These are phyloP conservation scores for Brachionus plicatilis DNA, from an alignment of 1,140 invertebrate species.

Conservation along the genomic window DNA sequence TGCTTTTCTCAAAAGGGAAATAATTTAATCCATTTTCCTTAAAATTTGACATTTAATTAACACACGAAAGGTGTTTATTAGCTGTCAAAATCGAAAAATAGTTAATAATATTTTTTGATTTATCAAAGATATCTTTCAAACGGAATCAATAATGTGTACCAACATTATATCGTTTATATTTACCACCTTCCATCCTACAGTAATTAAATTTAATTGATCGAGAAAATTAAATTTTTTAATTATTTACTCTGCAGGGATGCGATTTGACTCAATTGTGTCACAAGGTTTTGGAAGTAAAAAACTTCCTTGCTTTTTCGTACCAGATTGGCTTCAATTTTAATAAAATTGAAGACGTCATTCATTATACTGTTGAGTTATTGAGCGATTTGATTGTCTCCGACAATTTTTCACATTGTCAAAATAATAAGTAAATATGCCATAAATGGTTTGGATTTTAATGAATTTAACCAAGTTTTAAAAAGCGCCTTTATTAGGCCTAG, in stretches of 20 bases:
- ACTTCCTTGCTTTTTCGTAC: not conserved
- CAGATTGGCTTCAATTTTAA: conserved; percentile 22
- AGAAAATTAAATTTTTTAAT: not conserved
- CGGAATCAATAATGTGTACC: not conserved
- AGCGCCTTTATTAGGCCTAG: not conserved
- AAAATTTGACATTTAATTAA: not conserved
- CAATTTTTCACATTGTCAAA: not conserved
- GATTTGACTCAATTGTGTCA: not conserved
- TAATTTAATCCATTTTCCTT: not conserved
- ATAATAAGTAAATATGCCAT: not conserved
- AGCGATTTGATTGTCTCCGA: not conserved
- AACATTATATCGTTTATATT: conserved; percentile 8
- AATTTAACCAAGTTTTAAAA: not conserved
- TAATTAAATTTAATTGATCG: not conserved
- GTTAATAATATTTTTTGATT: not conserved
- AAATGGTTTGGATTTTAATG: not conserved
- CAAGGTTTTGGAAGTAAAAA: conserved; percentile 9
- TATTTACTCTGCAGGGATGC: not conserved
- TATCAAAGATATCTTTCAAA: not conserved
- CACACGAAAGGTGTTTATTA: not conserved
- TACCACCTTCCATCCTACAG: not conserved
- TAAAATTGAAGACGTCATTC: not conserved
- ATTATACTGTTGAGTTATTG: not conserved
- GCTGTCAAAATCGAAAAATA: not conserved
- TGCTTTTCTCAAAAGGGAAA: not conserved